Conservation (phyloP, 2,113 vertebrate species). For the Papio anubis region DNA sequence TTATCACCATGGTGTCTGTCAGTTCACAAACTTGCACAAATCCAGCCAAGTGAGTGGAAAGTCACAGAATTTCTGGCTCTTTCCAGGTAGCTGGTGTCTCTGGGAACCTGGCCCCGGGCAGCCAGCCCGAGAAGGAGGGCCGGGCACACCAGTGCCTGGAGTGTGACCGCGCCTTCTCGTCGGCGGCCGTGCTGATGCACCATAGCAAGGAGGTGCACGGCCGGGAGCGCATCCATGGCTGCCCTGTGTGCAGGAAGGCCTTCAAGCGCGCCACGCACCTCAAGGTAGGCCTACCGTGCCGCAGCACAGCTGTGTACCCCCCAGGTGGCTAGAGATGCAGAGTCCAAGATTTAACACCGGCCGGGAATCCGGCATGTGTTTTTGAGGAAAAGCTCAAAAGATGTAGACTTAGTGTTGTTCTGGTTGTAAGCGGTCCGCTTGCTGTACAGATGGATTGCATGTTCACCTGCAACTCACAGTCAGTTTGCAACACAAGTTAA, state of each 20-base stretch:
- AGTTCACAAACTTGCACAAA: rapidly evolving
- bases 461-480: background rate
- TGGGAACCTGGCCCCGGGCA: slow-evolving; percentile 82
- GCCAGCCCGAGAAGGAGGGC: slow-evolving; percentile 84
- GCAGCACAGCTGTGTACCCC: background rate
- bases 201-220: slow-evolving; percentile 90
- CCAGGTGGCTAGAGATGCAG: background rate
- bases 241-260: slow-evolving; percentile 93
- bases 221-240: slow-evolving; percentile 95
- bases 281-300: slow-evolving; percentile 86
- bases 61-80: background rate
- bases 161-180: slow-evolving; percentile 90
- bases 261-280: slow-evolving; percentile 98
- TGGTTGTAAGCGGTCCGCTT: background rate
- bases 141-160: slow-evolving; percentile 91
- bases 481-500: background rate
- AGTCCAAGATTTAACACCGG: background rate
- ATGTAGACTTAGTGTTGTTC: background rate
- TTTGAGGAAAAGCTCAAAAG: background rate
- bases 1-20: rapidly evolving
- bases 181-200: slow-evolving; percentile 88
- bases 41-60: background rate
- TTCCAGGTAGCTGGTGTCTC: slow-evolving; percentile 86
- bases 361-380: background rate
- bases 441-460: background rate